A percentile compares a stretch with the other conserved stretches of the same genome.
These are phyloP conservation scores for Nasua narica DNA, from an alignment of 2,797 vertebrate species.

Conservation along the genomic window DNA sequence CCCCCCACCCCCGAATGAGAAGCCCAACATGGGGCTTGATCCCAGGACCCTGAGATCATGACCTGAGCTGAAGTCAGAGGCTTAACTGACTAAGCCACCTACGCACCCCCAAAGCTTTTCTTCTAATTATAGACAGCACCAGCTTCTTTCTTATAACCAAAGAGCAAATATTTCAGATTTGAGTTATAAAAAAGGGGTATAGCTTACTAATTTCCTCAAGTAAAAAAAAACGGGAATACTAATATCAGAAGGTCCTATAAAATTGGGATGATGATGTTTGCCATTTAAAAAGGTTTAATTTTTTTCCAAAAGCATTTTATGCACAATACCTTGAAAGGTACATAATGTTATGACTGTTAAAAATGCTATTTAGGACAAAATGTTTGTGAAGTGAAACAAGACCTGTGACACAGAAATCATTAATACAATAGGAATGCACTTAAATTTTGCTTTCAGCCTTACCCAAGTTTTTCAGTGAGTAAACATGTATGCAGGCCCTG, in stretches of 20 bases:
- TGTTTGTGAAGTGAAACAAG: slow-evolving; percentile 37
- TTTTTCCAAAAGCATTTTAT: slow-evolving; percentile 20
- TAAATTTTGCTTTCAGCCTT: slow-evolving; percentile 48
- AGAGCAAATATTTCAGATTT: slow-evolving; percentile 43
- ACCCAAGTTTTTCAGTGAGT: slow-evolving; percentile 18
- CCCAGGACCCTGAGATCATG: neutral
- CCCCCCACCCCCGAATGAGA: neutral
- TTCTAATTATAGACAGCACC: slow-evolving; percentile 2
- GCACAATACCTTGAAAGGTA: neutral
- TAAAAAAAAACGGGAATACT: neutral
- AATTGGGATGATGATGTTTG: neutral
- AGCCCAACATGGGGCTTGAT: neutral
- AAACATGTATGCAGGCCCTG: neutral
- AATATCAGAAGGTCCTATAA: neutral
- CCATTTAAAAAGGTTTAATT: neutral
- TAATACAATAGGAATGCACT: neutral
- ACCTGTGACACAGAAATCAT: neutral
- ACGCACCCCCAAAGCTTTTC: neutral
- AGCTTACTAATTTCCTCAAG: slow-evolving; percentile 9
- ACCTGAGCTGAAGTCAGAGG: neutral
- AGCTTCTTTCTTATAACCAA: slow-evolving; percentile 10
- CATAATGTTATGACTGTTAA: slow-evolving; percentile 7
- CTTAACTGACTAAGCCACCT: neutral
- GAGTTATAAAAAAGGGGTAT: neutral
- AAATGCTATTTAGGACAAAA: slow-evolving; percentile 25